Evolutionary conservation across 2,797 vertebrate genomes (phyloP), one percentile per base, ranked within the genome.

Genomic region (Caiman crocodilus): DNA sequence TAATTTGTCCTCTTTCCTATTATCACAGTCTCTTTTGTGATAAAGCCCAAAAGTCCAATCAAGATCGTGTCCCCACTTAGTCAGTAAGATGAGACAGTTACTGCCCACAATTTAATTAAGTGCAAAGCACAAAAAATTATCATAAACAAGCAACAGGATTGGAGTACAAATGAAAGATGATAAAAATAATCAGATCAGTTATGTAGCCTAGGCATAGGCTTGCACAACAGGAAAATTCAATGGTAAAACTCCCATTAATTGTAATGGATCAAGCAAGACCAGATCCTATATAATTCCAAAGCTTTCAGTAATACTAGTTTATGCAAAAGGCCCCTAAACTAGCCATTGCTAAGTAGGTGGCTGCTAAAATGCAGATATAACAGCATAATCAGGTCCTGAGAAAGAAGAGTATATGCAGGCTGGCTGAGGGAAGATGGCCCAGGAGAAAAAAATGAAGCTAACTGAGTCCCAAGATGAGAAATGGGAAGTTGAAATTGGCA

Each of bases 141-240:
- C 42, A 50, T 59, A 74, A 55, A 63, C 0, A 16, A 91, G 87
- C 95, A 91, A 94, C 88, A 71, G 84, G 92, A 94, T 93, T 50
- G 42, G 42, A 50, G 42, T 9, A 92, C 82, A 1, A 83, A 42
- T 16, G 74, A 71, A 30, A 79, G 14, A 55, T 6, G 35, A 93
- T 92, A 86, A 74, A 96, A 94, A 92, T 15, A 25, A 56, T 83
- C 74, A 82, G 85, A 88, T 92, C 82, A 92, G 61, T 55, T 50
- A 82, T 8, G 25, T 50, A 50, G 42, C 42, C 42, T 50, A 50
- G 42, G 42, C 42, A 11, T 50, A 50, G 42, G 9, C 42, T 50
- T 11, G 42, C 42, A 50, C 42, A 50, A 50, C 10, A 10, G 42
- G 42, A 50, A 50, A 50, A 10, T 50, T 50, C 42, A 50, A 50